phyloP scores from a whole-genome alignment of 2,888 invertebrate genomes.

The Neoitamus cyanurus region DNA sequence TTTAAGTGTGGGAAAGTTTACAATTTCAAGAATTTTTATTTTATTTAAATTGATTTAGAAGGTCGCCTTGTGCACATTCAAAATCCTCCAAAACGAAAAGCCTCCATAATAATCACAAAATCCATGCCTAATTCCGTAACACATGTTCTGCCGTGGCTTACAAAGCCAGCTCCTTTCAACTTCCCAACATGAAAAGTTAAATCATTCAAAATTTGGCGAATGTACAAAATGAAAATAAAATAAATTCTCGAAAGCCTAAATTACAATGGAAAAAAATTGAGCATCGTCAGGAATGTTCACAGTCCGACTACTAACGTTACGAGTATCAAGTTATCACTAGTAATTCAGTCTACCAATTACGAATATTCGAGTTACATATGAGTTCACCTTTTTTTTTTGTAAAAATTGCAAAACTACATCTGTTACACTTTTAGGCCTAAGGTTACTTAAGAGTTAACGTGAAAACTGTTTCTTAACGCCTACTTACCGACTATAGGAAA shows the following conservation, averaged over 20 bases:
- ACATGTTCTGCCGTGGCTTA: not conserved
- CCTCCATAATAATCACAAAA: not conserved
- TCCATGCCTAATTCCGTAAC: not conserved
- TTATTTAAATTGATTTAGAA: not conserved
- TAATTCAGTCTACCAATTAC: slow-evolving; percentile 44
- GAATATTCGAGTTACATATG: slow-evolving; percentile 20
- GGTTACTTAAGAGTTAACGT: slow-evolving; percentile 27
- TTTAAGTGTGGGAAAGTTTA: not conserved
- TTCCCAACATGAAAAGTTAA: not conserved
- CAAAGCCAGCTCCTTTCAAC: not conserved
- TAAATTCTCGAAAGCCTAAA: not conserved
- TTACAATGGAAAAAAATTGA: not conserved
- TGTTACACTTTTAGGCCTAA: slow-evolving; percentile 37
- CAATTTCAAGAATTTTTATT: not conserved
- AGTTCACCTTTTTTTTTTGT: slow-evolving; percentile 30
- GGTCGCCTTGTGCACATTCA: not conserved
- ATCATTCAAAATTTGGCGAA: not conserved
- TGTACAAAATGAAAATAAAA: not conserved
- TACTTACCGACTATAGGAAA: slow-evolving; percentile 32
- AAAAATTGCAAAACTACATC: slow-evolving; percentile 41
- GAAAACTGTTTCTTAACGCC: slow-evolving; percentile 18
- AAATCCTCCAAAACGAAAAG: not conserved
- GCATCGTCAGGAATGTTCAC: slow-evolving; percentile 25
- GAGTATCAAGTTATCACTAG: slow-evolving; percentile 31
- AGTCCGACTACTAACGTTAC: slow-evolving; percentile 3